phyloP scores from a whole-genome alignment of 1,140 invertebrate genomes.

The Brachionus sp. region DNA sequence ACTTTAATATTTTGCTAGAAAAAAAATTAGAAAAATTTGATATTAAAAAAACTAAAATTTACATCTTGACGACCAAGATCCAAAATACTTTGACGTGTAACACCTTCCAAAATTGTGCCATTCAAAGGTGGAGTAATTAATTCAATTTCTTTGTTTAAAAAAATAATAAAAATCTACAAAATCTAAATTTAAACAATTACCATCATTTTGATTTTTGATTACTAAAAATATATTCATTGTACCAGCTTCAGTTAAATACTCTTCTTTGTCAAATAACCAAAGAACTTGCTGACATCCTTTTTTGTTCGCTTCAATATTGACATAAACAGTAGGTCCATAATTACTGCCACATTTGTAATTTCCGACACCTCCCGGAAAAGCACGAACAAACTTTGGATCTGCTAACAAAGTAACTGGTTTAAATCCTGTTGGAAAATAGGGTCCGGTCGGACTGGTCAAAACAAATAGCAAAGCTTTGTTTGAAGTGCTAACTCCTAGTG shows the following conservation, averaged over 20 bases:
- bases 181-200: conserved; percentile 62
- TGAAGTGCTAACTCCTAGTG: conserved; percentile 79
- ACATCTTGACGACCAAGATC: conserved; percentile 76
- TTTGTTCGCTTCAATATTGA: conserved; percentile 70
- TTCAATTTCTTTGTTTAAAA: conserved; percentile 71
- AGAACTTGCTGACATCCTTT: conserved; percentile 87
- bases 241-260: conserved; percentile 92
- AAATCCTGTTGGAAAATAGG: conserved; percentile 75
- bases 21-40: conserved; percentile 54
- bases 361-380: conserved; percentile 93
- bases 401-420: conserved; percentile 76
- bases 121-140: conserved; percentile 82
- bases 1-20: conserved; percentile 77
- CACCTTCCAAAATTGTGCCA: conserved; percentile 79
- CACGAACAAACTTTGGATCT: conserved; percentile 74
- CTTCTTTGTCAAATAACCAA: conserved; percentile 90
- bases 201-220: conserved; percentile 81
- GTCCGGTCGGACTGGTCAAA: conserved; percentile 84
- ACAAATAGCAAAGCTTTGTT: conserved; percentile 82
- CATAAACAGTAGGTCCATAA: conserved; percentile 64
- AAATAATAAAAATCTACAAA: conserved; percentile 42
- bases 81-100: conserved; percentile 82
- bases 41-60: conserved; percentile 17
- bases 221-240: conserved; percentile 97
- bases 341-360: conserved; percentile 83